Evolutionary conservation across 2,888 invertebrate genomes (phyloP).

Genomic region (Mongoloraphidia duomilia): DNA sequence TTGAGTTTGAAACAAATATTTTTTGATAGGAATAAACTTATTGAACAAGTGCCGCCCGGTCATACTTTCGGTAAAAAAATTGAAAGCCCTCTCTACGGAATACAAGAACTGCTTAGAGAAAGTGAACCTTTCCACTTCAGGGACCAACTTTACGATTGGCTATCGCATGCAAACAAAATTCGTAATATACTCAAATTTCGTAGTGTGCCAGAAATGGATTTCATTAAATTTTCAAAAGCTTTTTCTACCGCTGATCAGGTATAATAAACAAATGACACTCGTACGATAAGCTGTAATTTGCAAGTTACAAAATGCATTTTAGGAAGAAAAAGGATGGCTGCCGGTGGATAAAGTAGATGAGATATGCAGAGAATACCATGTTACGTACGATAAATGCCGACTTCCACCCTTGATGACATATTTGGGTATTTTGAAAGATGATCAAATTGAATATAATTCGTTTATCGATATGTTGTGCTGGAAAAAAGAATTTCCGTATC

Average conservation of each 20-base stretch:
- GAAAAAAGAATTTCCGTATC: constrained; percentile 27
- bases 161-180: constrained; percentile 31
- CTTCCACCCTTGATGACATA: constrained; percentile 35
- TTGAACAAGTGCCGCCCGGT: constrained; percentile 31
- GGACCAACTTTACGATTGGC: constrained; percentile 30
- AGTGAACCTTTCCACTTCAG: constrained; percentile 28
- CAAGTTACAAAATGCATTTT: constrained; percentile 10
- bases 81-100: constrained; percentile 27
- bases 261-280: constrained; percentile 3
- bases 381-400: constrained; percentile 32
- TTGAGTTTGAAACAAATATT: neutral
- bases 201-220: constrained; percentile 15
- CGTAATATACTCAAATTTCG: constrained; percentile 27
- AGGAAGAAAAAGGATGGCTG: constrained; percentile 33
- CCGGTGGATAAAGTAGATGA: constrained; percentile 31
- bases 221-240: constrained; percentile 13
- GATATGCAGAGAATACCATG: constrained; percentile 28
- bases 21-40: constrained; percentile 30
- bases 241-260: constrained; percentile 23
- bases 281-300: neutral
- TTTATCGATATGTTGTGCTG: constrained; percentile 36
- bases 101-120: constrained; percentile 31
- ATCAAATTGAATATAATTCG: constrained; percentile 33
- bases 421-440: constrained; percentile 33
- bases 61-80: constrained; percentile 32